phyloP scores from a whole-genome alignment of 2,113 vertebrate species.

The Cnemophilus loriae region DNA sequence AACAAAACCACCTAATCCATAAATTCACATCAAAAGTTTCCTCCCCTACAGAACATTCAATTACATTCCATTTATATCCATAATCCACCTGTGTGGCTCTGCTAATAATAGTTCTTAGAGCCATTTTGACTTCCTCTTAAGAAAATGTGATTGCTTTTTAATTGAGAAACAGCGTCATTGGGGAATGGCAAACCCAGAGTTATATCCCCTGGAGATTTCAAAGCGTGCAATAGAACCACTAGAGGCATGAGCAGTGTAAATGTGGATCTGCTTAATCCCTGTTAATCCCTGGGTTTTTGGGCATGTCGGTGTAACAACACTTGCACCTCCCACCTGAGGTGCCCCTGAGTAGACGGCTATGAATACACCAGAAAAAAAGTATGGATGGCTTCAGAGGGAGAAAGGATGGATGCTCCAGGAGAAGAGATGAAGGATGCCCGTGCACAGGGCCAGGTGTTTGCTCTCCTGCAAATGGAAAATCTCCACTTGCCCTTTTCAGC shows the following conservation, averaged over 20 bases:
- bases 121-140: background rate
- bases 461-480: background rate
- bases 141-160: background rate
- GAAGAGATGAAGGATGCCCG: background rate
- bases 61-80: background rate
- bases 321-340: background rate
- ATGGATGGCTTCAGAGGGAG: background rate
- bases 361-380: background rate
- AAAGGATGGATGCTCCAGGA: background rate
- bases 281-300: background rate
- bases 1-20: background rate
- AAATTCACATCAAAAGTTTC: background rate
- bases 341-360: background rate
- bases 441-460: accelerated
- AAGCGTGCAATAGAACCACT: background rate
- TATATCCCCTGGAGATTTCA: background rate
- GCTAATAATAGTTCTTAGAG: background rate
- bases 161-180: background rate
- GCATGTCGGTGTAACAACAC: background rate
- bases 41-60: background rate
- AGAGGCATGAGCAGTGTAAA: background rate
- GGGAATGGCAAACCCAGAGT: background rate
- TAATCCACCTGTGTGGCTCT: background rate
- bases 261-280: background rate
- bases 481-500: background rate